Conservation (phyloP, 1,140 invertebrate genomes). For the Pseudobourletiella spinata region DNA sequence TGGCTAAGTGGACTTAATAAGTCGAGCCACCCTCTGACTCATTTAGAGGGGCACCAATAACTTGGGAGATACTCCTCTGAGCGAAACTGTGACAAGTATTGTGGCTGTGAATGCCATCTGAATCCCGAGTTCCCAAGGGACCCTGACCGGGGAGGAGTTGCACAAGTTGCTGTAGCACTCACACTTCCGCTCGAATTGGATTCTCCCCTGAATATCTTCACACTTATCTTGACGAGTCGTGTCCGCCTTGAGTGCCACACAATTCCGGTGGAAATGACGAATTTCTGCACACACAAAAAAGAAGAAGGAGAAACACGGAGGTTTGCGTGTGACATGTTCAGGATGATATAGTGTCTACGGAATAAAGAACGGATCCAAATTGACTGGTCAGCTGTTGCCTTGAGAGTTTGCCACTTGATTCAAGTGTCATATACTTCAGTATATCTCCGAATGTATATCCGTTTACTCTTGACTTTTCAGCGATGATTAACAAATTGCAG, state of each 20-base stretch:
- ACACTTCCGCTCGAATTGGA: constrained; percentile 6
- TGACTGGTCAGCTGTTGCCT: no score
- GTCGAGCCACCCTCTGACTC: no score
- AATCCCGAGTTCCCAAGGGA: no score
- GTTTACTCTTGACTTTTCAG: neutral
- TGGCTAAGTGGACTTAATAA: no score
- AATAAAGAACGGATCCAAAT: no score
- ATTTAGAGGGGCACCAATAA: no score
- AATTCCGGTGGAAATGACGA: constrained; percentile 28
- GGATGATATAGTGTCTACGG: neutral
- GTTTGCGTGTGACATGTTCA: neutral
- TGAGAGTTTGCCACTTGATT: neutral
- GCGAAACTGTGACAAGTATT: no score
- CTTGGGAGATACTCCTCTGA: no score
- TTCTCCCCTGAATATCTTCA: constrained; percentile 4
- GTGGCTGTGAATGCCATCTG: no score
- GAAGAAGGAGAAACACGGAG: neutral
- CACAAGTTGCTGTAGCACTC: constrained; percentile 24
- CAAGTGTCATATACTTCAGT: neutral
- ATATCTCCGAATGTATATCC: neutral
- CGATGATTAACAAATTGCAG: no score
- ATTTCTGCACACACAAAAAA: constrained; percentile 14
- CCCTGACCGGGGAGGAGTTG: constrained; percentile 19
- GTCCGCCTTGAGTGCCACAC: neutral
- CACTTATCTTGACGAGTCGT: constrained; percentile 11